Evolutionary conservation across 1,140 invertebrate genomes (phyloP).

Genomic region (Pseudoatta argentina): DNA sequence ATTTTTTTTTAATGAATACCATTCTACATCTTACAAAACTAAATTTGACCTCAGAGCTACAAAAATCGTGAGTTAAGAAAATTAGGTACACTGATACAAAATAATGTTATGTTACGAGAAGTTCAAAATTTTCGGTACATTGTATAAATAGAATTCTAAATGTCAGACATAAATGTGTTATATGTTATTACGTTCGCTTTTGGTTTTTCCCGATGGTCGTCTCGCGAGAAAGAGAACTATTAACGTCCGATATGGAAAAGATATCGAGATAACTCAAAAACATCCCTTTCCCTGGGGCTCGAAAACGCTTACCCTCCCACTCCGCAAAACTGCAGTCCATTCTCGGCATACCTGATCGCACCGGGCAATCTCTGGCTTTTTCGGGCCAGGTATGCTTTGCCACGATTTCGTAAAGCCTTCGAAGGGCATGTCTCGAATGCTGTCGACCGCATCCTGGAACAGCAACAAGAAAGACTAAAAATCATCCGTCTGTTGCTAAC

Average conservation of each 20-base stretch:
- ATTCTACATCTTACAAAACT: background rate
- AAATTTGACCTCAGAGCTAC: background rate
- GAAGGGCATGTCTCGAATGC: slow-evolving; percentile 52
- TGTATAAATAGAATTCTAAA: slow-evolving; percentile 19
- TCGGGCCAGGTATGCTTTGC: slow-evolving; percentile 55
- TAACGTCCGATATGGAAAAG: slow-evolving; percentile 40
- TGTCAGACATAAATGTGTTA: slow-evolving; percentile 27
- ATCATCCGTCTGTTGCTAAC: slow-evolving; percentile 58
- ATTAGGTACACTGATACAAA: background rate
- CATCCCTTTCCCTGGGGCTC: background rate
- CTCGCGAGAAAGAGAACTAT: background rate
- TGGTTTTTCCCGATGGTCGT: background rate
- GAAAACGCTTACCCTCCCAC: slow-evolving; percentile 40
- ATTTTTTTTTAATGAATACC: background rate
- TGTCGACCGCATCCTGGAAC: slow-evolving; percentile 11
- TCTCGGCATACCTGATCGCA: slow-evolving; percentile 65
- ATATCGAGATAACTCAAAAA: slow-evolving; percentile 34
- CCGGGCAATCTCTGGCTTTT: slow-evolving; percentile 59
- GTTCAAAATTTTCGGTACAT: background rate
- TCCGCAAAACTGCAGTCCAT: slow-evolving; percentile 48
- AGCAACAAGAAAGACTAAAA: slow-evolving; percentile 48
- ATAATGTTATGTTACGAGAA: background rate
- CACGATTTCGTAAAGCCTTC: slow-evolving; percentile 57
- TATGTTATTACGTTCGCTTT: slow-evolving; percentile 15
- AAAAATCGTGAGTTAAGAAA: slow-evolving; percentile 21